phyloP scores from a whole-genome alignment of 2,888 invertebrate species.

The Drosophila mettleri region DNA sequence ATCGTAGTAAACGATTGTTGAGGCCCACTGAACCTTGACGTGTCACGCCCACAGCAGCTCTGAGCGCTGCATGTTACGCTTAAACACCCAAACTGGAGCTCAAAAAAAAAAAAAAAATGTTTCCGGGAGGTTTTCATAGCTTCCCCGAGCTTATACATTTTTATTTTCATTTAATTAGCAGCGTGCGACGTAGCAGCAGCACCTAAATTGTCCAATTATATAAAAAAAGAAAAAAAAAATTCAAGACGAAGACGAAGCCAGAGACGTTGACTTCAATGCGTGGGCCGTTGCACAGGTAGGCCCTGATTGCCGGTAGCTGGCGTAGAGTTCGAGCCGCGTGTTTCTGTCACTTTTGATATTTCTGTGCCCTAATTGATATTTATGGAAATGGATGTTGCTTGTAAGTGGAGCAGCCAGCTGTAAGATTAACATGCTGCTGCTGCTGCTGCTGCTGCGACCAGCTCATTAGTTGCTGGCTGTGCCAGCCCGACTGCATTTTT shows the following conservation, averaged over 20 bases:
- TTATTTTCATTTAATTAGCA: slow-evolving; percentile 59
- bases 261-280: slow-evolving; percentile 35
- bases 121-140: slow-evolving; percentile 13
- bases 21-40: slow-evolving; percentile 44
- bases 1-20: slow-evolving; percentile 27
- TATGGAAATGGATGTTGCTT: slow-evolving; percentile 63
- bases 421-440: slow-evolving; percentile 58
- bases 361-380: slow-evolving; percentile 73
- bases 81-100: slow-evolving; percentile 64
- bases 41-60: slow-evolving; percentile 65
- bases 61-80: slow-evolving; percentile 49
- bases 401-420: slow-evolving; percentile 64
- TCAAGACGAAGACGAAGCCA: no score
- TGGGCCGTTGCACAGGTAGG: slow-evolving; percentile 61
- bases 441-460: slow-evolving; percentile 6
- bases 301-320: slow-evolving; percentile 16
- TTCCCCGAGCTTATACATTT: slow-evolving; percentile 26
- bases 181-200: slow-evolving; percentile 41
- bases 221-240: slow-evolving; percentile 12
- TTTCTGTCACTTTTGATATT: slow-evolving; percentile 62
- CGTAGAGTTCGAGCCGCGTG: slow-evolving; percentile 45
- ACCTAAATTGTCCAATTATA: slow-evolving; percentile 72
- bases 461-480: no score
- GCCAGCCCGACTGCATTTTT: slow-evolving; percentile 10
- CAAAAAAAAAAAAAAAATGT: no score